Evolutionary conservation across 2,888 invertebrate species (phyloP), one percentile per base, ranked within the genome.

Genomic region (Sarcophaga carnaria): DNA sequence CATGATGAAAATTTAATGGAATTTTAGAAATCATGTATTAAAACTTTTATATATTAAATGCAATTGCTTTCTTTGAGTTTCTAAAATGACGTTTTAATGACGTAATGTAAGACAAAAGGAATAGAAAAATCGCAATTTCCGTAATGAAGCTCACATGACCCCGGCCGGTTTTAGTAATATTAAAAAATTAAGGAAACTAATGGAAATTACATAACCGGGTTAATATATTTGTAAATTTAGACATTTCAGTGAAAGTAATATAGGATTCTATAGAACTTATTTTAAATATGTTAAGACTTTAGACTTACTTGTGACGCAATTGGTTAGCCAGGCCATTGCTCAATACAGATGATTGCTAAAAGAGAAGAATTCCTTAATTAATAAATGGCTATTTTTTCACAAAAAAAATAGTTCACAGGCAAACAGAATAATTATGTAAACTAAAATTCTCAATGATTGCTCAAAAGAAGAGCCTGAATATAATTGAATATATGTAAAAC

Each of bases 271-370:
- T 60, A 60, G 49, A 49, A 49, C 49, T 63, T 79, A 22, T 27
- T 69, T 10, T 17, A 25, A 14, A 59, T 8, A 59, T 37, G 4
- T 60, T 60, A 67, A 60, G 47, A 54, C 59, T 66, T 37, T 10
- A 11, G 5, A 92, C 92, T 92, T 91, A 92, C 92, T 92, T 92
- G 90, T 91, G 90, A 71, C 92, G 92, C 83, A 90, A 83, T 88
- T 92, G 92, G 17, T 89, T 85, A 8, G 89, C 87, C 22, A 90
- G 71, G 88, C 91, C 92, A 92, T 93, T 91, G 88, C 83, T 88
- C 59, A 89, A 88, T 74, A 85, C 89, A 4, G 91, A 88, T 49
- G 90, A 79, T 62, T 87, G 89, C 93, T 93, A 85, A 90, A 91
- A 82, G 80, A 67, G 60, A 67, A 45, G 22, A 20, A 62, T 62